These are phyloP conservation scores for Epizoanthus illoricatus DNA, from an alignment of 92 coral and sea anemone species.

Conservation along the genomic window DNA sequence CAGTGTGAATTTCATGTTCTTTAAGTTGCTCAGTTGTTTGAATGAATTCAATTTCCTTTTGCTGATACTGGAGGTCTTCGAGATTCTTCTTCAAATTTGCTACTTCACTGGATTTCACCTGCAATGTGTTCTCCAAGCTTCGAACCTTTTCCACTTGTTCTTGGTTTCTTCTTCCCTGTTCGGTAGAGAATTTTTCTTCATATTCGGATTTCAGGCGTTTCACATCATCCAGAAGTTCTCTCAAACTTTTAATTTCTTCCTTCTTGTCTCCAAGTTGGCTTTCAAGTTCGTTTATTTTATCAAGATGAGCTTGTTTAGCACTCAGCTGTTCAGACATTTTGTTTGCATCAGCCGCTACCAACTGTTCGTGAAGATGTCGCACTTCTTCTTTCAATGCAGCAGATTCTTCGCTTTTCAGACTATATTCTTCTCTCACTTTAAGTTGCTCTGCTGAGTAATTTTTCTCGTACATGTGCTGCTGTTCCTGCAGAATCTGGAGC, in stretches of 20 bases:
- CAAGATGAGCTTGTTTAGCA: slow-evolving; percentile 42
- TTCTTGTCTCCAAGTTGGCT: slow-evolving; percentile 40
- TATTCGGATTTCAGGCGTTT: slow-evolving; percentile 42
- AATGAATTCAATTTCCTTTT: slow-evolving; percentile 48
- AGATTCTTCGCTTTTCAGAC: slow-evolving; percentile 20
- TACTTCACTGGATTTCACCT: slow-evolving; percentile 48
- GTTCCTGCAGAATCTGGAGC: slow-evolving; percentile 10
- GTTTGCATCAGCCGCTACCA: slow-evolving; percentile 51
- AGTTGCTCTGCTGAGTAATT: slow-evolving; percentile 13
- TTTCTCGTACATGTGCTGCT: slow-evolving; percentile 16
- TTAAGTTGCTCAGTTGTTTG: slow-evolving; percentile 49
- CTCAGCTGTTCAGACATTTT: slow-evolving; percentile 56
- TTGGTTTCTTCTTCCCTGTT: slow-evolving; percentile 46
- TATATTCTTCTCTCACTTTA: slow-evolving; percentile 18
- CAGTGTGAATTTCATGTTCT: slow-evolving; percentile 58
- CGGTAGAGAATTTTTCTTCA: slow-evolving; percentile 34
- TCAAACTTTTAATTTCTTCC: slow-evolving; percentile 34
- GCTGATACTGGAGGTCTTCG: slow-evolving; percentile 43
- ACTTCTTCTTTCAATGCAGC: slow-evolving; percentile 38
- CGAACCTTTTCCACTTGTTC: slow-evolving; percentile 52
- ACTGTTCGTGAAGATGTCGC: slow-evolving; percentile 37
- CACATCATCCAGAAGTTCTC: slow-evolving; percentile 45
- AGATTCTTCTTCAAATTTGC: slow-evolving; percentile 17
- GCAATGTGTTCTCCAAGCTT: slow-evolving; percentile 52
- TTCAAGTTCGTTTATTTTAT: slow-evolving; percentile 26